phyloP scores from a whole-genome alignment of 2,113 vertebrate species.

The Crotalus horridus region DNA sequence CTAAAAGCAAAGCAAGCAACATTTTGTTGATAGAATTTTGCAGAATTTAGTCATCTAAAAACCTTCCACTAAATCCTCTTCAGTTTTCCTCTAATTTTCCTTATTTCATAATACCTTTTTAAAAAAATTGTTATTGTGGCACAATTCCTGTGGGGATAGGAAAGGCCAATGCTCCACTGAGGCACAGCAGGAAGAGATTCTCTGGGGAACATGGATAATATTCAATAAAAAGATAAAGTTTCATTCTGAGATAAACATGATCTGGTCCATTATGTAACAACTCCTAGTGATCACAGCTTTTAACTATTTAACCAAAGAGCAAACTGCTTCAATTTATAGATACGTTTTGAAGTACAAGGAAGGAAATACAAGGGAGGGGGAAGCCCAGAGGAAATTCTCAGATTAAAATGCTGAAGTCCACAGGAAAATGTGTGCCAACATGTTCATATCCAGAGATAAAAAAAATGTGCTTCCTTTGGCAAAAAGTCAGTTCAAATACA shows the following conservation, averaged over 20 bases:
- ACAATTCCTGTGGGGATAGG: not conserved
- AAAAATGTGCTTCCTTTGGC: constrained; percentile 30
- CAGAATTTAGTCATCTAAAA: not conserved
- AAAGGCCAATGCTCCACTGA: not conserved
- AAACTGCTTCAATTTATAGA: not conserved
- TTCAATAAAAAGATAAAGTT: not conserved
- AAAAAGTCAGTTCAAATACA: not conserved
- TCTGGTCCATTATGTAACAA: not conserved
- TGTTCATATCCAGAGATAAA: constrained; percentile 9
- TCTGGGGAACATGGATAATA: not conserved
- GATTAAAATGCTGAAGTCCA: not conserved
- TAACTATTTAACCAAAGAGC: not conserved
- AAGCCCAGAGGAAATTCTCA: constrained; percentile 3
- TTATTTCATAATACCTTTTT: not conserved
- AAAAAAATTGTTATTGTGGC: not conserved
- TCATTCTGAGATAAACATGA: not conserved
- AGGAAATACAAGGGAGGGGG: constrained; percentile 19
- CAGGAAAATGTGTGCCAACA: constrained; percentile 20
- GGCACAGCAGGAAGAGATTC: not conserved
- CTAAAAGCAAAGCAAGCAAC: not conserved
- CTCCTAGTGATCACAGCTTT: not conserved
- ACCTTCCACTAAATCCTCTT: not conserved
- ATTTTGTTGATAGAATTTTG: not conserved
- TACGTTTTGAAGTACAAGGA: not conserved
- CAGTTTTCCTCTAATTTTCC: not conserved